Conservation (phyloP, 2,888 invertebrate species). For the Griposia aprilina region DNA sequence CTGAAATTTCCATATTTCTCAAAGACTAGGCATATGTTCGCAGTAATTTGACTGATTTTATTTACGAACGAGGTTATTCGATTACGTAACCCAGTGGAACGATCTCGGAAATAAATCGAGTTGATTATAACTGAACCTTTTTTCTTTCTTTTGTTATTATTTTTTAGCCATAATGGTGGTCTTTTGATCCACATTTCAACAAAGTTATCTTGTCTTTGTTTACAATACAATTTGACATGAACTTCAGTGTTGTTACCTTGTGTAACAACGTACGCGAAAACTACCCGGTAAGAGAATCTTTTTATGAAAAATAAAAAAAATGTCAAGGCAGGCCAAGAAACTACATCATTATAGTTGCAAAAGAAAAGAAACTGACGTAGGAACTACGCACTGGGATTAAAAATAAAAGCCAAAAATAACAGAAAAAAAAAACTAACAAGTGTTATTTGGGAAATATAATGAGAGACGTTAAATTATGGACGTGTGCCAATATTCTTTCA, state of each 20-base stretch:
- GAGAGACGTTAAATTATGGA: constrained; percentile 43
- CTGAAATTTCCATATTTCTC: constrained; percentile 66
- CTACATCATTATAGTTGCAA: neutral
- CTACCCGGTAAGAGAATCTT: neutral
- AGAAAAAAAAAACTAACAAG: constrained; percentile 20
- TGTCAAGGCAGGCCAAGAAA: neutral
- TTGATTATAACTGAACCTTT: neutral
- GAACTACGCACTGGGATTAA: neutral
- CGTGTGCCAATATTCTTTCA: constrained; percentile 49
- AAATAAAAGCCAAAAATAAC: constrained; percentile 36
- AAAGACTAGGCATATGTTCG: constrained; percentile 58
- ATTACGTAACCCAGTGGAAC: constrained; percentile 27
- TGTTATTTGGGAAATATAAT: constrained; percentile 44
- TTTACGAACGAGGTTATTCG: constrained; percentile 49
- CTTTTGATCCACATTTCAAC: neutral
- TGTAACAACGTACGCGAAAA: neutral
- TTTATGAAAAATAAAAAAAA: too few relatives aligned
- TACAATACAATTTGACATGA: neutral
- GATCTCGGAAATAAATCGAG: constrained; percentile 15
- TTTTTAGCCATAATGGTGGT: neutral
- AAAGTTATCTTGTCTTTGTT: neutral
- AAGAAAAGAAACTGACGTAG: constrained; percentile 8
- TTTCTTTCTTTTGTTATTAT: neutral
- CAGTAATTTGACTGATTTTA: constrained; percentile 65
- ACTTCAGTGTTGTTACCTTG: too few relatives aligned